Conservation (phyloP, 2,797 vertebrate species). For the Darevskia nairensis region DNA sequence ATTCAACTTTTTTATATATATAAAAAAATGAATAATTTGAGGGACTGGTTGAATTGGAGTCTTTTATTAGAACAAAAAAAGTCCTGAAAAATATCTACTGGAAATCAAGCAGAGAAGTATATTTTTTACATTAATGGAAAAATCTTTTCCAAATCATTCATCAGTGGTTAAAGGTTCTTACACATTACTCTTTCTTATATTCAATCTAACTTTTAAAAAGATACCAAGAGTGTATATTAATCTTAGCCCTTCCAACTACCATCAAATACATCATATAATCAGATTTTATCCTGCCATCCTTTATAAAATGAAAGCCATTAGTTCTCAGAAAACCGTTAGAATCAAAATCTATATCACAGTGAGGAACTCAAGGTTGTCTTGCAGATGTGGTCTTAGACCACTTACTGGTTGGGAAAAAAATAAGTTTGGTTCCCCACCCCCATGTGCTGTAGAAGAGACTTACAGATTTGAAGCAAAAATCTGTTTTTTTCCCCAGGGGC, state of each 20-base stretch:
- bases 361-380: background rate
- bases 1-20: constrained; percentile 15
- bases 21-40: background rate
- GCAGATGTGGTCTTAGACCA: background rate
- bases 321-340: background rate
- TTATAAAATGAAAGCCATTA: constrained; percentile 10
- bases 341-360: constrained; percentile 9
- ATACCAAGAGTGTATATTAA: constrained; percentile 36
- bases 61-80: constrained; percentile 14
- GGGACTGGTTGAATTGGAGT: constrained; percentile 19
- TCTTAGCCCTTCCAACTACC: constrained; percentile 40
- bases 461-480: background rate
- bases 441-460: background rate
- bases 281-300: background rate
- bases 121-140: background rate
- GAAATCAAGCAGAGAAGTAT: constrained; percentile 1
- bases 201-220: background rate
- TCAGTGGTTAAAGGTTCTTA: constrained; percentile 25
- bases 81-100: background rate
- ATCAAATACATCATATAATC: constrained; percentile 20
- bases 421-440: background rate
- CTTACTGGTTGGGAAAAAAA: background rate
- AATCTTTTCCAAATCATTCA: constrained; percentile 2
- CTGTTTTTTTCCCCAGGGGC: background rate
- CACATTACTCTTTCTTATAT: background rate